These are phyloP conservation scores for Mercenaria mercenaria DNA, from an alignment of 1,140 invertebrate genomes.

Conservation along the genomic window DNA sequence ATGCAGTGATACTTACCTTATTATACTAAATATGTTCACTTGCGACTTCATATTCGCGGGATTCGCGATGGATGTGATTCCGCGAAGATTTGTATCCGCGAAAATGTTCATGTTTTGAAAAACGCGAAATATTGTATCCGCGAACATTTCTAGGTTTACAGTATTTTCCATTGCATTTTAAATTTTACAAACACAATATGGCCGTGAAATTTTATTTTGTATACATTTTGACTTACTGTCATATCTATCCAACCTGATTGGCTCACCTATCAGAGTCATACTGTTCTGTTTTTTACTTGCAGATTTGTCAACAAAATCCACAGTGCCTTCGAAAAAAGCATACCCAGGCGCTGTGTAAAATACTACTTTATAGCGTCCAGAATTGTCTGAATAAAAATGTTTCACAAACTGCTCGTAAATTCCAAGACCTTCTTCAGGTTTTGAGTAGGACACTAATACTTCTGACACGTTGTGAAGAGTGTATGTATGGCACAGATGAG, in stretches of 20 bases:
- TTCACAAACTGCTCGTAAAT: neutral
- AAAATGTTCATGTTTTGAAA: too few species aligned
- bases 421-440: constrained; percentile 53
- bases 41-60: too few species aligned
- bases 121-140: too few species aligned
- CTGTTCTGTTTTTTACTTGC: neutral
- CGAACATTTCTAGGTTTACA: too few species aligned
- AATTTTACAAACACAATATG: neutral
- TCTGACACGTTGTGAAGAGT: constrained; percentile 44
- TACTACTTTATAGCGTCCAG: constrained; percentile 68
- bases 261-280: constrained; percentile 76
- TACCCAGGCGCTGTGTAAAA: constrained; percentile 78
- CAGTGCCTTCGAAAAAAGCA: constrained; percentile 80
- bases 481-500: constrained; percentile 27
- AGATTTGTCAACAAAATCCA: neutral
- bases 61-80: too few species aligned
- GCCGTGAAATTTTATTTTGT: constrained; percentile 21
- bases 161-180: too few species aligned
- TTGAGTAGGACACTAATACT: constrained; percentile 49
- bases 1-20: too few species aligned
- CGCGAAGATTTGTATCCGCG: too few species aligned
- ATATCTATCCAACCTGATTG: constrained; percentile 82
- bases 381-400: constrained; percentile 48
- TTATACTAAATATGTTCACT: too few species aligned
- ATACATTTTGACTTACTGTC: constrained; percentile 81